Conservation (phyloP, 2,113 vertebrate genomes). For the Pseudorectes ferrugineus region DNA sequence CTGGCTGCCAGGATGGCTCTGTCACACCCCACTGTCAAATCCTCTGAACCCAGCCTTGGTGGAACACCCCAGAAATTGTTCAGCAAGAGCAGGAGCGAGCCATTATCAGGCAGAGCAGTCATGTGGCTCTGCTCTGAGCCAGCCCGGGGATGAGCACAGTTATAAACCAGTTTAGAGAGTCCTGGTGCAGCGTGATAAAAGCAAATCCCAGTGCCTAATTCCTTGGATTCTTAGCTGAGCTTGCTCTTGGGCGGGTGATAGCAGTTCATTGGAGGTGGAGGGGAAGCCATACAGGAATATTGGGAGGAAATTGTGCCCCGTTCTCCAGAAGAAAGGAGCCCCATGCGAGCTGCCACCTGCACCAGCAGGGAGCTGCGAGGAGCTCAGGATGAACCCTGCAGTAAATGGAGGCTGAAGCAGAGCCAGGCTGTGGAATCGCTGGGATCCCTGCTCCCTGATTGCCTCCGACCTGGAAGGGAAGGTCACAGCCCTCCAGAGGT, state of each 20-base stretch:
- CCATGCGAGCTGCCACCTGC: not conserved
- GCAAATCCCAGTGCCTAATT: not conserved
- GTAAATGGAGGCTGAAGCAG: not conserved
- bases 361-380: not conserved
- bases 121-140: not conserved
- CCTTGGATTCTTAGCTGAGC: not conserved
- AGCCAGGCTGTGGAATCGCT: not conserved
- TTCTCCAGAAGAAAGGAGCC: not conserved
- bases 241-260: not conserved
- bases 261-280: not conserved
- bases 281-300: rapidly evolving
- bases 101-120: not conserved
- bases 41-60: not conserved
- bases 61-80: not conserved
- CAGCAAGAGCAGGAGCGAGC: not conserved
- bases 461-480: not conserved
- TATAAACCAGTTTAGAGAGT: not conserved
- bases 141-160: not conserved
- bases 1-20: not conserved
- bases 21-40: not conserved
- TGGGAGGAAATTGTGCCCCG: not conserved
- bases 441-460: not conserved
- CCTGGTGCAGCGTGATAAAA: not conserved
- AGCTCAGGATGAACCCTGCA: not conserved
- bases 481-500: not conserved